These are phyloP conservation scores for Salvator merianae DNA, from an alignment of 2,113 vertebrate species.

Conservation along the genomic window DNA sequence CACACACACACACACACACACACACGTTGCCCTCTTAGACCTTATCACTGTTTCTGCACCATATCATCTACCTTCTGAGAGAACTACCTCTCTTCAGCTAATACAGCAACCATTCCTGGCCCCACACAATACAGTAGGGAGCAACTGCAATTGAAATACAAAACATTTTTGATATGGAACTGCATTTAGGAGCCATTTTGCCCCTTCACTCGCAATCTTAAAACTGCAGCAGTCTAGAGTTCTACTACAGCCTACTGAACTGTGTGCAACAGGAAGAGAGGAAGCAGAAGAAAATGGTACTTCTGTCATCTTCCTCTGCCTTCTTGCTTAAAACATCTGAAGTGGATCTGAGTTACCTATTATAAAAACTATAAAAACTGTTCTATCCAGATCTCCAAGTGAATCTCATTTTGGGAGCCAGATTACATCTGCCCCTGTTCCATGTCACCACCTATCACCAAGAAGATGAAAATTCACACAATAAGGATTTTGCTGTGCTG, in stretches of 20 bases:
- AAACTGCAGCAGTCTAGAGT: background rate
- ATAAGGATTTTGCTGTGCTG: background rate
- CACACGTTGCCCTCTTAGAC: too few relatives aligned
- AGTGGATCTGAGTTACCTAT: background rate
- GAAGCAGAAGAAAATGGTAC: background rate
- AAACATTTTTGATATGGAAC: background rate
- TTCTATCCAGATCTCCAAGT: background rate
- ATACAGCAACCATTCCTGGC: too few relatives aligned
- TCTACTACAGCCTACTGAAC: background rate
- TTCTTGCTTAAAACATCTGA: background rate
- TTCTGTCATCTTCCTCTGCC: background rate
- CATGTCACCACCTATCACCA: background rate
- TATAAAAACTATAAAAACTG: too few relatives aligned
- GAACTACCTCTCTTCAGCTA: too few relatives aligned
- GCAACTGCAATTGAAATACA: too few relatives aligned
- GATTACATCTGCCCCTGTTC: background rate
- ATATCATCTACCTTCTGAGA: too few relatives aligned
- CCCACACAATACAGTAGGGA: too few relatives aligned
- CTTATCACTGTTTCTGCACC: too few relatives aligned
- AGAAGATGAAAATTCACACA: too few relatives aligned
- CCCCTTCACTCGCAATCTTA: background rate
- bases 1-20: background rate
- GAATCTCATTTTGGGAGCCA: background rate
- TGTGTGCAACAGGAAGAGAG: background rate
- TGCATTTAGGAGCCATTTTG: background rate